phyloP scores from a whole-genome alignment of 2,797 vertebrate genomes.

The Paedocypris micromegethes region DNA sequence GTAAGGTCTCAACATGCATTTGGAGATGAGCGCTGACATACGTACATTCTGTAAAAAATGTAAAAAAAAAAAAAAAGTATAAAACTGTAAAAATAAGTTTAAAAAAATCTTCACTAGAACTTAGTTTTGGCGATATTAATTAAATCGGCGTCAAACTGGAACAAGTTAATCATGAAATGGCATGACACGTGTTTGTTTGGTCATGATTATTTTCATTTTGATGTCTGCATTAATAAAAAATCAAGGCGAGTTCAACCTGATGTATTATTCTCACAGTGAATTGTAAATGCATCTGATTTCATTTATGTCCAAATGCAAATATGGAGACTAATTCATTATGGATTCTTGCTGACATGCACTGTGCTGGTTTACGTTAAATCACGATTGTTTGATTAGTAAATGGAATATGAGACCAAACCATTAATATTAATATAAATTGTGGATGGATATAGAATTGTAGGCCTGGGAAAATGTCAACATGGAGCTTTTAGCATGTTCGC shows the following conservation, averaged over 20 bases:
- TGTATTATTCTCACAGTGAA: slow-evolving; percentile 25
- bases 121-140: too few relatives aligned
- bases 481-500: slow-evolving; percentile 21
- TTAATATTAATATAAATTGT: slow-evolving; percentile 4
- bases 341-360: slow-evolving; percentile 2
- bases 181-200: neutral
- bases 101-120: too few relatives aligned
- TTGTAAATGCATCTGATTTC: slow-evolving; percentile 36
- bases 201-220: slow-evolving; percentile 13
- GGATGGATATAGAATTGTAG: slow-evolving; percentile 1
- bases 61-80: too few relatives aligned
- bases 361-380: slow-evolving; percentile 3
- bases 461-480: slow-evolving; percentile 26
- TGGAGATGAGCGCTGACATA: too few relatives aligned
- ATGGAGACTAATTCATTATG: slow-evolving; percentile 1
- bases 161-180: slow-evolving; percentile 1
- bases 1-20: too few relatives aligned
- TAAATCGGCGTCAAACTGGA: too few relatives aligned
- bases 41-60: too few relatives aligned
- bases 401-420: neutral
- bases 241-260: slow-evolving; percentile 24
- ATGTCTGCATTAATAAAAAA: slow-evolving; percentile 27
- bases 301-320: slow-evolving; percentile 28
- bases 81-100: too few relatives aligned
- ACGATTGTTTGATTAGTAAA: slow-evolving; percentile 5